Percentiles rank a stretch among this genome's conserved stretches.
Evolutionary conservation across 2,888 invertebrate species (phyloP).

Genomic region (Eristalinus aeneus): DNA sequence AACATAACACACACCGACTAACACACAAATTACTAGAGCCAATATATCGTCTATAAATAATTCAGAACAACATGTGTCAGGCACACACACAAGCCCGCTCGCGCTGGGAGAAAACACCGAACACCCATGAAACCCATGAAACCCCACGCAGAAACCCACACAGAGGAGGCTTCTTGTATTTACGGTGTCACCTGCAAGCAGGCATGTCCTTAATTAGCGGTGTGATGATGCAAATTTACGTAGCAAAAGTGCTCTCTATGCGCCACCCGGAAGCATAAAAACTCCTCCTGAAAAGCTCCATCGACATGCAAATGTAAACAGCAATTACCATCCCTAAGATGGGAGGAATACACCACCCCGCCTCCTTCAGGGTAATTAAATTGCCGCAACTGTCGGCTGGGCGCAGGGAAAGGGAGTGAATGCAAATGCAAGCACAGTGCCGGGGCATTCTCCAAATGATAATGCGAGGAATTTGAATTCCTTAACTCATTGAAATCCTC

Average conservation of each 20-base stretch:
- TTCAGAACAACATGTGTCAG: slow-evolving; percentile 9
- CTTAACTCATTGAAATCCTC: neutral
- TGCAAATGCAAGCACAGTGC: neutral
- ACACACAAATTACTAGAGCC: slow-evolving; percentile 13
- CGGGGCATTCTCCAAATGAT: neutral
- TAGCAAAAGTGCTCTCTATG: slow-evolving; percentile 9
- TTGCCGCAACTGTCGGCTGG: neutral
- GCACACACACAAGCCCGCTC: neutral
- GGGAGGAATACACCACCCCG: neutral
- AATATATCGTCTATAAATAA: slow-evolving; percentile 19
- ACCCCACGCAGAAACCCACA: neutral
- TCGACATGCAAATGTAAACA: slow-evolving; percentile 42
- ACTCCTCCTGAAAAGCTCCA: slow-evolving; percentile 11
- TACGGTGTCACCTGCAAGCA: neutral
- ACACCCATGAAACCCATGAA: neutral
- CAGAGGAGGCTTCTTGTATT: neutral
- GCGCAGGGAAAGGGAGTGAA: neutral
- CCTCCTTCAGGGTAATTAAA: slow-evolving; percentile 3
- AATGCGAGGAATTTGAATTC: neutral
- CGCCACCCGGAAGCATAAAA: slow-evolving; percentile 25
- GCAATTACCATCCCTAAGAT: slow-evolving; percentile 26
- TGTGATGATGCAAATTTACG: slow-evolving; percentile 12
- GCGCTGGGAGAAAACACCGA: neutral
- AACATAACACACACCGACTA: neutral
- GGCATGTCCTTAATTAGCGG: slow-evolving; percentile 1